Evolutionary conservation across 1,140 invertebrate genomes (phyloP), one percentile per base, ranked within the genome.

Genomic region (Gryon sp.): DNA sequence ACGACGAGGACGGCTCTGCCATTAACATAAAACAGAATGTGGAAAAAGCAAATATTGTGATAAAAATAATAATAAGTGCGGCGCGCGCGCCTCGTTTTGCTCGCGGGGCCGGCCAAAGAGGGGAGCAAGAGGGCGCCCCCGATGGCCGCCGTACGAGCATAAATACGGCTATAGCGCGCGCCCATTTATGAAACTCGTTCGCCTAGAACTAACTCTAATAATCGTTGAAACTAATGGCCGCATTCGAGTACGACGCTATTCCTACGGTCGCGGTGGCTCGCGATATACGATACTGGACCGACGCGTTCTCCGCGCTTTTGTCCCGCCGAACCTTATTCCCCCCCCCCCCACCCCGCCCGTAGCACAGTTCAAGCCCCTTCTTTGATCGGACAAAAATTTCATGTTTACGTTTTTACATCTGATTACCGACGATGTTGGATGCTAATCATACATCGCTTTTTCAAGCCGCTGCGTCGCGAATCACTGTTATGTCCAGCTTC

Each of bases 21-120:
- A 87, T 88, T 87, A 86, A 85, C 85, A 87, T 88, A 87, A 87
- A 87, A 83, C 84, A 84, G 83, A 87, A 87, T 86, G 84, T 84
- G 84, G 80, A 79, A 83, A 84, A 88, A 82, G 83, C 82, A 86
- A 88, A 87, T 87, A 88, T 87, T 86, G 85, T 84, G 85, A 86
- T 87, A 86, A 88, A 87, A 87, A 69, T 77, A 88, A 88, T 87
- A 87, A 87, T 86, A 77, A 86, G 66, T 68, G 78, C 72, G 38
- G 57, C 40, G 12, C 72, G 26, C 22, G 32, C 38, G 45, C 15
- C 34, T 32, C 60, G 68, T 70, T 57, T 75, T 28, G 32, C 59
- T 66, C 62, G 40, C 48, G 26, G 19, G 28, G 46, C 32, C 72
- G 43, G 45, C 50, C 52, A 57, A n/a, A n/a, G 26, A 14, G 28